phyloP scores from a whole-genome alignment of 2,113 vertebrate genomes.

The Shinisaurus crocodilurus region DNA sequence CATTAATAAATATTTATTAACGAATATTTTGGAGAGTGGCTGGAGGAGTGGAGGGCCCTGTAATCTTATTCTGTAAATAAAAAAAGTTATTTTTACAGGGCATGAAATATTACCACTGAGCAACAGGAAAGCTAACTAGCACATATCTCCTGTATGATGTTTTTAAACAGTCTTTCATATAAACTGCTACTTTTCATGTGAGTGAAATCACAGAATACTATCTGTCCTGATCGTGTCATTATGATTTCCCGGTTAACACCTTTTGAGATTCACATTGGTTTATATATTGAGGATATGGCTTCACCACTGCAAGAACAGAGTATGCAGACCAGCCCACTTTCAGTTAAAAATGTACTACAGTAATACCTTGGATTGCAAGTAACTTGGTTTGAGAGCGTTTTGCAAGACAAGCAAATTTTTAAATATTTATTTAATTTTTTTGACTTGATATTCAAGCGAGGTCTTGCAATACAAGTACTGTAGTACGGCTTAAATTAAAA shows the following conservation, averaged over 20 bases:
- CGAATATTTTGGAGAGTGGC: neutral
- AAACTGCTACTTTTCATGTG: neutral
- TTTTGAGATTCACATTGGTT: neutral
- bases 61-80: too few relatives aligned
- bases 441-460: too few relatives aligned
- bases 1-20: neutral
- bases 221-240: neutral
- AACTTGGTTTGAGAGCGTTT: too few relatives aligned
- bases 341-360: too few relatives aligned
- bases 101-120: neutral
- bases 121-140: neutral
- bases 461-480: too few relatives aligned
- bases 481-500: too few relatives aligned
- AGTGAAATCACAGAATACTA: neutral
- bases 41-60: neutral
- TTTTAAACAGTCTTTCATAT: neutral
- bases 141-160: neutral
- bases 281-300: neutral
- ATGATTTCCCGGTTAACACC: neutral
- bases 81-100: too few relatives aligned
- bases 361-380: too few relatives aligned
- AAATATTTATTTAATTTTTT: too few relatives aligned
- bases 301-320: neutral
- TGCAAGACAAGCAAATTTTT: too few relatives aligned
- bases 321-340: too few relatives aligned